A percentile compares a stretch with the other conserved stretches of the same genome.
These are phyloP conservation scores for Diplodus sargus DNA, from an alignment of 2,797 vertebrate species.

Conservation along the genomic window DNA sequence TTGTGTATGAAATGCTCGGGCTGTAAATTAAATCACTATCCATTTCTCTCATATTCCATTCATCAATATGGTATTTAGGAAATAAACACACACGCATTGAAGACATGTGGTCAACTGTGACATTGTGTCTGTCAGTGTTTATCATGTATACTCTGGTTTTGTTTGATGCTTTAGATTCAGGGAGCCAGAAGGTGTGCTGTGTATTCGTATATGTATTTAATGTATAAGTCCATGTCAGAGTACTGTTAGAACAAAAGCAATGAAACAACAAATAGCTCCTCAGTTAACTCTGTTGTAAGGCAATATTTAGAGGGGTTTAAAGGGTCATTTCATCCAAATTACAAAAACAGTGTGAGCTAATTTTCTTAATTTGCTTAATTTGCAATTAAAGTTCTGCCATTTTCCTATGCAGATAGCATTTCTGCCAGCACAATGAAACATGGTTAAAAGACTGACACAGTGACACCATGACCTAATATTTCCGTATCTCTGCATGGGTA, in stretches of 20 bases:
- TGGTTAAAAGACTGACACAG: too few species aligned
- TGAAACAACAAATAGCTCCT: neutral
- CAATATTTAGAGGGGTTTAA: neutral
- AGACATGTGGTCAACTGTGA: neutral
- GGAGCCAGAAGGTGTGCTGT: neutral
- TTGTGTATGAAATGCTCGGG: neutral
- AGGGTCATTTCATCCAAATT: neutral
- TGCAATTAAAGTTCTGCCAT: too few species aligned
- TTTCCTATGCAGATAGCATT: too few species aligned
- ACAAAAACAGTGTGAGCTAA: neutral
- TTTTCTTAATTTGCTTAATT: neutral
- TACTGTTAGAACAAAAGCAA: neutral
- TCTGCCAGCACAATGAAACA: too few species aligned
- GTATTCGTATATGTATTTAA: neutral
- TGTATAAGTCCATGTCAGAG: neutral
- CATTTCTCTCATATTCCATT: neutral
- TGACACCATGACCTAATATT: too few species aligned
- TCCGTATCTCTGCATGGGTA: too few species aligned
- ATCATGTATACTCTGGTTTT: neutral
- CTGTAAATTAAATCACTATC: neutral
- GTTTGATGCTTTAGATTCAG: neutral
- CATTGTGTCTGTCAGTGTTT: neutral
- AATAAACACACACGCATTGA: conserved; percentile 21
- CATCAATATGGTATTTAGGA: conserved; percentile 7
- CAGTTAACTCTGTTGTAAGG: too few species aligned